Conservation (phyloP, 1,140 invertebrate species). For the Drosophila simulans region DNA sequence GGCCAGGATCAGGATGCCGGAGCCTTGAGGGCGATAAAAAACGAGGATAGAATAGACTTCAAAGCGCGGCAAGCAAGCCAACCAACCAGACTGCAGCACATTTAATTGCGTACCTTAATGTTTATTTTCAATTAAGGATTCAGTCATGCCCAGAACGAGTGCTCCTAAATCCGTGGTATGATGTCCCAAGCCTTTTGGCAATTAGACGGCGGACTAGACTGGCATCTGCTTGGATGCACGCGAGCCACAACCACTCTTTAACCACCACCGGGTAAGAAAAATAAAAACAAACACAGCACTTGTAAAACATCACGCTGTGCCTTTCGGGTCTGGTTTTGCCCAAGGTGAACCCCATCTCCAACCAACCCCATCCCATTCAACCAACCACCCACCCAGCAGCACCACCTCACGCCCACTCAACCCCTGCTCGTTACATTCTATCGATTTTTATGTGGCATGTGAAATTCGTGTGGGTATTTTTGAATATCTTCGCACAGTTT, state of each 20-base stretch:
- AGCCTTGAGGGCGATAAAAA: constrained; percentile 9
- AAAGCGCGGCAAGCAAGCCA: constrained; percentile 15
- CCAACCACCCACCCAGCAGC: not conserved
- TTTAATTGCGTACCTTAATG: constrained; percentile 61
- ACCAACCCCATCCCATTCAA: not conserved
- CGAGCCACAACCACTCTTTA: constrained; percentile 55
- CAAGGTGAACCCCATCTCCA: constrained; percentile 57
- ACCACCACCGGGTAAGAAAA: constrained; percentile 27
- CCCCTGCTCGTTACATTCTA: constrained; percentile 61
- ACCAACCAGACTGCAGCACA: constrained; percentile 26
- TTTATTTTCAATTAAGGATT: constrained; percentile 79
- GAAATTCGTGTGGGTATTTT: constrained; percentile 34
- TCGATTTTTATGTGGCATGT: constrained; percentile 66
- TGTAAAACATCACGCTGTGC: constrained; percentile 75
- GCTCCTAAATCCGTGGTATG: constrained; percentile 11
- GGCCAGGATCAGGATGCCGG: not conserved
- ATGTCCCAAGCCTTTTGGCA: constrained; percentile 66
- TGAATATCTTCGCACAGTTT: constrained; percentile 41
- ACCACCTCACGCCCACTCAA: constrained; percentile 8
- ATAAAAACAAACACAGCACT: constrained; percentile 67
- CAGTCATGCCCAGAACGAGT: constrained; percentile 36
- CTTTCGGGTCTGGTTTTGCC: constrained; percentile 52
- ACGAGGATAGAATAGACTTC: constrained; percentile 38
- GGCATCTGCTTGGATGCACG: constrained; percentile 71
- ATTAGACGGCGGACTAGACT: constrained; percentile 72